These are phyloP conservation scores for Invenusta paracnida DNA, from an alignment of 2,888 invertebrate genomes.

Conservation along the genomic window DNA sequence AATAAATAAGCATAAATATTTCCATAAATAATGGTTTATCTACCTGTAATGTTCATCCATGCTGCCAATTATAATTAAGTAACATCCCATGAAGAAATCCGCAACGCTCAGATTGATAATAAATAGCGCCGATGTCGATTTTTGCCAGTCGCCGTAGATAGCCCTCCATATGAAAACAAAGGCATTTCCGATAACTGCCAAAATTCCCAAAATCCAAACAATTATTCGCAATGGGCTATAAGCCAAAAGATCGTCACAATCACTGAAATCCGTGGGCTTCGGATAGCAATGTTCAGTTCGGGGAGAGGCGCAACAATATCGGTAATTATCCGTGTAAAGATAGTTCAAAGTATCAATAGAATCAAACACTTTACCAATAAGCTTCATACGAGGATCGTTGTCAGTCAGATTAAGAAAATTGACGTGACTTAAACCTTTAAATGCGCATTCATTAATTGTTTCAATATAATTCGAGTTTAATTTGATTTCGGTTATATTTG, in stretches of 20 bases:
- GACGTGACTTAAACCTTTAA: conserved; percentile 30
- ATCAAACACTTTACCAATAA: conserved; percentile 43
- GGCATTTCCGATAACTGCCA: conserved; percentile 66
- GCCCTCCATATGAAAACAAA: conserved; percentile 63
- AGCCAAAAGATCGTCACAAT: conserved; percentile 58
- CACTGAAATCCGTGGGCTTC: conserved; percentile 56
- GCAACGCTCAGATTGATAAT: conserved; percentile 67
- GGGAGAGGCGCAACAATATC: conserved; percentile 61
- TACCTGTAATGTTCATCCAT: conserved; percentile 61
- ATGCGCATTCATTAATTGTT: conserved; percentile 31
- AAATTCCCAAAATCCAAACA: conserved; percentile 67
- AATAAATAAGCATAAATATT: too few relatives aligned
- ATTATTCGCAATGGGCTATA: conserved; percentile 52
- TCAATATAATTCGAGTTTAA: conserved; percentile 45
- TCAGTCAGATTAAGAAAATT: conserved; percentile 34
- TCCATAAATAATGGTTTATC: too few relatives aligned
- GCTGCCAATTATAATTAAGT: conserved; percentile 65
- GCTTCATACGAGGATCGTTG: conserved; percentile 42
- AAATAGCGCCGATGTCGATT: conserved; percentile 61
- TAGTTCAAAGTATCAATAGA: conserved; percentile 36
- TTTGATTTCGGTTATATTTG: conserved; percentile 41
- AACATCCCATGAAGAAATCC: conserved; percentile 68
- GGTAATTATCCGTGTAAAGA: conserved; percentile 58
- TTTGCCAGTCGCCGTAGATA: conserved; percentile 53
- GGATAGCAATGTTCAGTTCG: conserved; percentile 54